Base-by-base conservation (phyloP, 2,113 vertebrate species). In the Eleginops maclovinus region DNA sequence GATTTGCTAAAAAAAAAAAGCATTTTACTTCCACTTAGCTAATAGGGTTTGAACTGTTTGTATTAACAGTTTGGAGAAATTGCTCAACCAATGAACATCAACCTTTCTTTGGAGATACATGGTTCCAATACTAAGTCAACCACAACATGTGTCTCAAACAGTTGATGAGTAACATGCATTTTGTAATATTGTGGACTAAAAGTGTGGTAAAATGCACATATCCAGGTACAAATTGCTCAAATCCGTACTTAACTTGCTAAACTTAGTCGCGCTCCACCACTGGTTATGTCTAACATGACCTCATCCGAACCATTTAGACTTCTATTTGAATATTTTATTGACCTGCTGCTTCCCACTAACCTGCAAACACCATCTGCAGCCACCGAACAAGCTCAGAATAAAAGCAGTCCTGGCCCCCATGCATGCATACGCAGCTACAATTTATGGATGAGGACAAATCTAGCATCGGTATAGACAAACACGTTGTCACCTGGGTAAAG, bases 401-500 rank as follows among this genome's bases (percentile, higher is more conserved):
- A 19, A 77, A 54, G n/a, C 17, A n/a, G 40, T 5, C 36, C 47
- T 21, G 19, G 13, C 44, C 28, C n/a, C 46, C 1, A 3, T 16
- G 44, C 1, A 3, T 14, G 36, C 14, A 15, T 3, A 40, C 6
- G 13, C 56, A 59, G 59, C 13, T 11, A 4, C 36, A 31, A 14
- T 3, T 6, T 19, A 49, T 10, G 9, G 19, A 24, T 19, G 21
- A 59, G 47, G 26, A n/a, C 13, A 71, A 41, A 9, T 24, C 28
- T 50, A 77, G 70, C 19, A 7, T 5, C 16, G 22, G 17, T 64
- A 31, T n/a, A 49, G 64, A 73, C 36, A 44, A 76, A 54, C 74
- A 22, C 50, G 47, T 21, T 41, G 51, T 67, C 70, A 75, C 58
- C 54, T 84, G 84, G 90, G 90, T 84, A 82, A 92, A 93, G 91